Percentiles rank a stretch among this genome's conserved stretches.
Conservation (phyloP, 2,888 invertebrate species). For the Himalopsyche tibetana region DNA sequence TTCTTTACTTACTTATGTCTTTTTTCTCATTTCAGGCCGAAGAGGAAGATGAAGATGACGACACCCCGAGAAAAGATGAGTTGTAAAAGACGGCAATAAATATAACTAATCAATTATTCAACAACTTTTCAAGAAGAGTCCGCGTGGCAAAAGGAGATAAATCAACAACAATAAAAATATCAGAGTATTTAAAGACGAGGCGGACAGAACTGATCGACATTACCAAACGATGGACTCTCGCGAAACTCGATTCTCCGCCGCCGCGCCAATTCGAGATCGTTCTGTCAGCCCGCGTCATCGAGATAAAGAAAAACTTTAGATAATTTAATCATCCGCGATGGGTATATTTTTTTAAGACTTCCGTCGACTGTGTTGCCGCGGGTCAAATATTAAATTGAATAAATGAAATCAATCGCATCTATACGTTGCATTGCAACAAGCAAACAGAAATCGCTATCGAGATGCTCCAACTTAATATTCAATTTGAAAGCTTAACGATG, state of each 20-base stretch:
- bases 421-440: background rate
- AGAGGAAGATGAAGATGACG: conserved; percentile 86
- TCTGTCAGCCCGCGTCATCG: background rate
- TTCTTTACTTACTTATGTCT: background rate
- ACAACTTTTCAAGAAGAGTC: conserved; percentile 19
- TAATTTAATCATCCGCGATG: conserved; percentile 46
- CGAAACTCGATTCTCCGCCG: background rate
- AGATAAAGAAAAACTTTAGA: conserved; percentile 20
- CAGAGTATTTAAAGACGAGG: conserved; percentile 13
- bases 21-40: conserved; percentile 72
- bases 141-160: conserved; percentile 16
- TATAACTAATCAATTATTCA: conserved; percentile 27
- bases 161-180: conserved; percentile 2
- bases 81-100: conserved; percentile 77
- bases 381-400: conserved; percentile 25
- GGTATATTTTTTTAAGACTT: conserved; percentile 31
- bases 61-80: conserved; percentile 85
- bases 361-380: conserved; percentile 44
- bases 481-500: too few species aligned
- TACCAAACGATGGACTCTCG: background rate
- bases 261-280: background rate
- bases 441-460: background rate
- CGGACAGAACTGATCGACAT: conserved; percentile 6
- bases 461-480: background rate
- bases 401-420: conserved; percentile 36